Base-by-base conservation (phyloP, 2,113 vertebrate species). In the Cochlearius cochlearius region DNA sequence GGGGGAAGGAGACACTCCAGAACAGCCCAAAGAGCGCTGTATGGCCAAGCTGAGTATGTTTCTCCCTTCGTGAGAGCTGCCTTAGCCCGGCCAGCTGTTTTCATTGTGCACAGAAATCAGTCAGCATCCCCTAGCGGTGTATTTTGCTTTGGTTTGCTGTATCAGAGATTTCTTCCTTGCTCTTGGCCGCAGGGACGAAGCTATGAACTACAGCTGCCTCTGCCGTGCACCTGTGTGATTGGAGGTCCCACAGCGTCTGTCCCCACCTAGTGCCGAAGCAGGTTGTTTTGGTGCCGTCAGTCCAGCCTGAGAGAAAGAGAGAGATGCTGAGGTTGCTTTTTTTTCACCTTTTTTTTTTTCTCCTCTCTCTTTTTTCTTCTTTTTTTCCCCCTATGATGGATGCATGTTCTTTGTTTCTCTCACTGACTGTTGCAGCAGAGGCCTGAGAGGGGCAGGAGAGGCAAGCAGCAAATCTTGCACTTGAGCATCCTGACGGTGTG, bases 81-180 rank as follows among this genome's bases (percentile, higher is more conserved):
- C 63, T 71, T 83, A 76, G 85, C 60, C 79, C 39, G 77, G 75
- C 52, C 45, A 68, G 49, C 49, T 74, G 84, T 67, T 71, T 56
- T 49, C 30, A 12, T 50, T 56, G 69, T 67, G 73, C 77, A 73
- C 36, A 78, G 58, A 52, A 88, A 45, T 27, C 4, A 15, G 63
- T 78, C 55, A 50, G 72, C 64, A 62, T 55, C 81, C 59, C 74
- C 63, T 56, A 72, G 67, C 0, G 2, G 69, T 67, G 29, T 79
- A 26, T 71, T 94, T 69, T 91, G 75, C 84, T 53, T 60, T 86
- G 41, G 18, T 80, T 88, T 96, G 58, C 75, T 81, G 11, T 52
- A 59, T 50, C 55, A 64, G 38, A 87, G 52, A 39, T 55, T 30
- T 67, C 30, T 59, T 86, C 32, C 15, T 79, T 85, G 20, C 41